Evolutionary conservation across 2,888 invertebrate genomes (phyloP).

Genomic region (Meiosimyza decipiens): DNA sequence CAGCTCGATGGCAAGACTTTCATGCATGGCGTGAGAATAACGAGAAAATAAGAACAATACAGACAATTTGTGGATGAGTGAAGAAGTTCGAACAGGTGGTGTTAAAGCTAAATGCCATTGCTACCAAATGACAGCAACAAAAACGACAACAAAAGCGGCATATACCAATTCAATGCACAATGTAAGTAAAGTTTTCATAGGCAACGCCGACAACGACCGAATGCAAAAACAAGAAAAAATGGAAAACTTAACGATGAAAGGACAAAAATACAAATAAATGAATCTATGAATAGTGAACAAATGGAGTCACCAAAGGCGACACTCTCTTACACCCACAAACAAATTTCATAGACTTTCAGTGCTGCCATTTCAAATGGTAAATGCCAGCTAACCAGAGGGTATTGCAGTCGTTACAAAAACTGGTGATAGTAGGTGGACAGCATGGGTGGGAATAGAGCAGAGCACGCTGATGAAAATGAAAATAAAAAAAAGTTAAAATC

Average conservation of each 20-base stretch:
- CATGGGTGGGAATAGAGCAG: background rate
- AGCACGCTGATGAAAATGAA: background rate
- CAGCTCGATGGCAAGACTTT: too few species aligned
- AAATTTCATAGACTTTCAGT: background rate
- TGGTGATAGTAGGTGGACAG: slow-evolving; percentile 4
- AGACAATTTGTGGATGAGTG: background rate
- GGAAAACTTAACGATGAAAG: background rate
- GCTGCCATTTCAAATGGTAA: background rate
- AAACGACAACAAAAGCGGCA: background rate
- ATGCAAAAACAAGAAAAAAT: background rate
- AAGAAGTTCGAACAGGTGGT: slow-evolving; percentile 24
- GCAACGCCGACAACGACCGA: background rate
- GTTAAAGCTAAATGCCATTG: slow-evolving; percentile 23
- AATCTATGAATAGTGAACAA: background rate
- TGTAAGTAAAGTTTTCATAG: background rate
- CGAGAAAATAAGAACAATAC: background rate
- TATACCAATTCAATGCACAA: background rate
- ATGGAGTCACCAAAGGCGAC: background rate
- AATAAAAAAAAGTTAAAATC: background rate
- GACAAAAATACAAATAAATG: background rate
- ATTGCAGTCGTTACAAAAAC: background rate
- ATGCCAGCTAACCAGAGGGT: slow-evolving; percentile 2
- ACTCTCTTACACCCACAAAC: background rate
- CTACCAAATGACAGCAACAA: background rate
- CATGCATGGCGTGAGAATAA: background rate